A percentile compares a stretch with the other conserved stretches of the same genome.
These are phyloP conservation scores for Folsomia manolachei DNA, from an alignment of 2,888 invertebrate species.

Conservation along the genomic window DNA sequence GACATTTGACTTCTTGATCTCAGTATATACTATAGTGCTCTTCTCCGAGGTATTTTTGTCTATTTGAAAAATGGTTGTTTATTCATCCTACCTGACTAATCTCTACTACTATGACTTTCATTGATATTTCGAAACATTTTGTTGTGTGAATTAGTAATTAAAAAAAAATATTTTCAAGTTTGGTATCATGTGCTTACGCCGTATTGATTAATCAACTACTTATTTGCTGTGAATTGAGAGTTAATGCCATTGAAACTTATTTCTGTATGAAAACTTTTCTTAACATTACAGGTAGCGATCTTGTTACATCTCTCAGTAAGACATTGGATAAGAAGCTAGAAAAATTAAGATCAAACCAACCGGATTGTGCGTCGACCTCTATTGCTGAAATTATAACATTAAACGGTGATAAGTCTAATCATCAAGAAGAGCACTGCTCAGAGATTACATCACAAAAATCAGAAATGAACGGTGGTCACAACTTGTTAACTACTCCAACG, in stretches of 20 bases:
- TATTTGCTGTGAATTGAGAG: too few species aligned
- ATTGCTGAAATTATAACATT: background rate
- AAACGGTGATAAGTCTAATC: too few species aligned
- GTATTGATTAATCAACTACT: too few species aligned
- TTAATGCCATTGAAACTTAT: too few species aligned
- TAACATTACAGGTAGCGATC: constrained; percentile 68
- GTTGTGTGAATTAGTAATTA: too few species aligned
- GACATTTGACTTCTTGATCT: constrained; percentile 48
- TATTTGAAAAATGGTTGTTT: too few species aligned
- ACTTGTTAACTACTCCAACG: background rate
- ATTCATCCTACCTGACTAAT: background rate
- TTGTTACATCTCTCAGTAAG: constrained; percentile 77
- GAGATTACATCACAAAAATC: background rate
- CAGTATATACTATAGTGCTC: background rate
- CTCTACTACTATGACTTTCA: background rate
- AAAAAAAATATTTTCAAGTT: too few species aligned
- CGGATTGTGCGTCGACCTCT: background rate
- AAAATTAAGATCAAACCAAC: constrained; percentile 60
- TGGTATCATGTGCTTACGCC: too few species aligned
- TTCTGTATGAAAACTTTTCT: too few species aligned
- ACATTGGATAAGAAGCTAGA: constrained; percentile 80
- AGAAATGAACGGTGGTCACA: background rate
- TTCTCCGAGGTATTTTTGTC: background rate
- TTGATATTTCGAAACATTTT: too few species aligned
- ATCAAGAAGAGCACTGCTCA: background rate